Conservation (phyloP, 2,888 invertebrate species). For the Orthonychiurus folsomi region DNA sequence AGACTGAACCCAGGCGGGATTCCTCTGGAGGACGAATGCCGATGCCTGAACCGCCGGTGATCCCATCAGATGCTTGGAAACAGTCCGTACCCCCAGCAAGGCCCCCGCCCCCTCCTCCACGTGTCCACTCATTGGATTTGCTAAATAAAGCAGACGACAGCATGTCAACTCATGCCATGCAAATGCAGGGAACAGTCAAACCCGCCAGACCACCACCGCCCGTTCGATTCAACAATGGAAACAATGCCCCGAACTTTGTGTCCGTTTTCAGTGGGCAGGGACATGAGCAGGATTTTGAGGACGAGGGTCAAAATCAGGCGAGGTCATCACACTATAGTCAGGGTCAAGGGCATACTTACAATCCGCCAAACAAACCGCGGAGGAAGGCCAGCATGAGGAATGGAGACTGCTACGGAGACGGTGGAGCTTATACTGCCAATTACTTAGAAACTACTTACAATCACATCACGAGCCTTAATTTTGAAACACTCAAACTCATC, state of each 20-base stretch:
- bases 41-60: neutral
- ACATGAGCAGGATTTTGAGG: neutral
- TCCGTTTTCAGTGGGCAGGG: constrained; percentile 29
- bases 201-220: constrained; percentile 39
- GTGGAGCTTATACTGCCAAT: constrained; percentile 15
- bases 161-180: constrained; percentile 3
- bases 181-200: constrained; percentile 14
- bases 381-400: constrained; percentile 35
- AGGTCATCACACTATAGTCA: neutral
- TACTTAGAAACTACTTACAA: constrained; percentile 31
- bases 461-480: constrained; percentile 36
- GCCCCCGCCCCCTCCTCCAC: constrained; percentile 39
- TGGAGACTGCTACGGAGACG: constrained; percentile 16
- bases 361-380: constrained; percentile 37
- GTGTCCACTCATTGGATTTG: constrained; percentile 38
- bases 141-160: constrained; percentile 34
- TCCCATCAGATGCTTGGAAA: constrained; percentile 15
- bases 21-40: too few species aligned
- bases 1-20: too few species aligned
- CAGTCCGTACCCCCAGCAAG: constrained; percentile 18
- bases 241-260: constrained; percentile 38
- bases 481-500: constrained; percentile 38
- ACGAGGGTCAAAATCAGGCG: neutral
- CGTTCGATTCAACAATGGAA: constrained; percentile 21
- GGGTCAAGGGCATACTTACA: neutral